Evolutionary conservation across 2,888 invertebrate genomes (phyloP), one percentile per base, ranked within the genome.

Genomic region (Crioceris asparagi): DNA sequence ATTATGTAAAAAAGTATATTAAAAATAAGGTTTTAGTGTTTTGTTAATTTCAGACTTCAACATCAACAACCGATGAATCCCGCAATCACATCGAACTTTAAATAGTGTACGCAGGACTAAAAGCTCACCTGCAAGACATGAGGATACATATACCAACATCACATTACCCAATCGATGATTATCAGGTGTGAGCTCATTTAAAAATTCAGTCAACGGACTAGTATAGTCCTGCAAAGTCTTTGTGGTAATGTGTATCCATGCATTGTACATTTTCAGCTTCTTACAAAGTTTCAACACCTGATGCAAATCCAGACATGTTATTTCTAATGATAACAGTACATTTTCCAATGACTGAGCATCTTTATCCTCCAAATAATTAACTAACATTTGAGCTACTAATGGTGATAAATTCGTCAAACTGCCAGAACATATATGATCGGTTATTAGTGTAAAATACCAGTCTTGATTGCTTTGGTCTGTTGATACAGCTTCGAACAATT

Each of bases 141-240:
- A 86, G 44, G 84, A 86, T 18, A 87, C 75, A 56, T 90, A 91
- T 2, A 91, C 86, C 34, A 92, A 65, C 46, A 91, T 64, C 44
- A 83, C 83, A 55, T 90, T 88, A 5, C 44, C 47, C 45, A 87
- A 68, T 52, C 69, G 69, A 47, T 78, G 62, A 41, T 67, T 62
- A 40, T 60, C 59, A 2, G 64, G 62, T 15, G 67, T 64, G 27
- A 78, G 54, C 43, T 71, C 64, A 1, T 70, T 69, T 49, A 78
- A 62, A 29, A 79, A 68, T 52, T 79, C 83, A 39, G 78, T 79
- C 39, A 88, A 61, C 1, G 86, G 83, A 15, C 77, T 71, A 1
- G 78, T 72, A 54, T 78, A 88, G 60, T 88, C 87, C 16, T 50
- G 65, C 56, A 88, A 72, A 7, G 82, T 86, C 54, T 75, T 73